Conservation (phyloP, 2,888 invertebrate species). For the Coelogynopora nodosa region DNA sequence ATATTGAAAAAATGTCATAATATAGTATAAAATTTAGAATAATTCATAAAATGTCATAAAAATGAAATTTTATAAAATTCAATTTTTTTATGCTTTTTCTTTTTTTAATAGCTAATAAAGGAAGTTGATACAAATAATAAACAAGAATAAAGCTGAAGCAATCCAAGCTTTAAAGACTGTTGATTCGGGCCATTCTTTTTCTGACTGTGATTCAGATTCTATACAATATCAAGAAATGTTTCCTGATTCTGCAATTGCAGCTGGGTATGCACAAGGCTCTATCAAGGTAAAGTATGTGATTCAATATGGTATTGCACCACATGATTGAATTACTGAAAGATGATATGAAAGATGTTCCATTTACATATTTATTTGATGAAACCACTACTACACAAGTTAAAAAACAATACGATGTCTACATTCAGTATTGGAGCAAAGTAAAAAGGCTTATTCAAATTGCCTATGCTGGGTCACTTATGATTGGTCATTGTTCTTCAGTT, state of each 20-base stretch:
- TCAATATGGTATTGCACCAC: constrained; percentile 25
- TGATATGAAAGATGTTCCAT: constrained; percentile 20
- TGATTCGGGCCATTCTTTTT: constrained; percentile 33
- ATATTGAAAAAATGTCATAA: too few species aligned
- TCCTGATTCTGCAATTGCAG: constrained; percentile 31
- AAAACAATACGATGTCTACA: constrained; percentile 18
- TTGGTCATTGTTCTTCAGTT: constrained; percentile 19
- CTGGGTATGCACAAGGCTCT: constrained; percentile 29
- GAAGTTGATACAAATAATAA: background rate
- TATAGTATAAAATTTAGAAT: too few species aligned
- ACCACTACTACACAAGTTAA: constrained; percentile 19
- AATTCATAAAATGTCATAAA: too few species aligned
- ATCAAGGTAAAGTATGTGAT: constrained; percentile 32
- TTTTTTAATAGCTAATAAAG: too few species aligned
- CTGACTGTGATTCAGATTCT: background rate
- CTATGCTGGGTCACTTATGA: constrained; percentile 30
- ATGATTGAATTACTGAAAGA: constrained; percentile 3
- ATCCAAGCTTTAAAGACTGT: constrained; percentile 24
- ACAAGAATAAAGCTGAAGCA: background rate
- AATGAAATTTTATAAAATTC: too few species aligned
- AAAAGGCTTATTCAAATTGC: background rate
- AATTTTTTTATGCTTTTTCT: too few species aligned
- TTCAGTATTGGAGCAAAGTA: constrained; percentile 31
- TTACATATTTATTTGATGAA: constrained; percentile 32
- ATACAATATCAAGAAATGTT: constrained; percentile 30